Conservation (phyloP, 2,888 invertebrate species). For the Lasioglossum lativentre region DNA sequence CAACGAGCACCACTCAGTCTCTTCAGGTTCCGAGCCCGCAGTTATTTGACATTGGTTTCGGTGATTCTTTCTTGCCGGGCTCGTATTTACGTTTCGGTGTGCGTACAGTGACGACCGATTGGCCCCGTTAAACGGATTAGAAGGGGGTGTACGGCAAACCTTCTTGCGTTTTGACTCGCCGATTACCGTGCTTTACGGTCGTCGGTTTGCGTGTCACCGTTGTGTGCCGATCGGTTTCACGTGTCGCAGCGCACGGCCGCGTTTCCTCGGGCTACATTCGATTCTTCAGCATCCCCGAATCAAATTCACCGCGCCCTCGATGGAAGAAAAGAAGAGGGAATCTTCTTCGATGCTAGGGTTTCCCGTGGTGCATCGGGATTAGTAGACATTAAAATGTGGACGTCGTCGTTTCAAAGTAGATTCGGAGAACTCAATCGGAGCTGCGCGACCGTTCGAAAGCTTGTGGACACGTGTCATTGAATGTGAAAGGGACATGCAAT, state of each 20-base stretch:
- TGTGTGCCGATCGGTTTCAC: conserved; percentile 21
- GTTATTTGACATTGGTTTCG: conserved; percentile 59
- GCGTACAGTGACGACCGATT: conserved; percentile 19
- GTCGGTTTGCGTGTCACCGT: conserved; percentile 21
- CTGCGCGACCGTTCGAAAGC: neutral
- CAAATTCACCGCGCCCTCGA: neutral
- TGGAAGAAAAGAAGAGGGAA: neutral
- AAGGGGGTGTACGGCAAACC: conserved; percentile 32
- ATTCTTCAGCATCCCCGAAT: neutral
- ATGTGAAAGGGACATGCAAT: neutral
- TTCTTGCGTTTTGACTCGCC: conserved; percentile 62
- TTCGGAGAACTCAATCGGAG: neutral
- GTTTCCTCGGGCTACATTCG: conserved; percentile 36
- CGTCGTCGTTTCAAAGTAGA: neutral
- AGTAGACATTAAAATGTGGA: neutral
- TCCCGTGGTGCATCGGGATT: neutral
- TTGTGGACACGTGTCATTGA: conserved; percentile 6
- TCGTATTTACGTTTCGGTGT: conserved; percentile 58
- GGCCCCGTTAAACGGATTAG: conserved; percentile 64
- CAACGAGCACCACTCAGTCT: neutral
- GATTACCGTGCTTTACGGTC: conserved; percentile 4
- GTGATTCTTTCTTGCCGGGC: conserved; percentile 37
- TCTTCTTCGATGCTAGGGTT: neutral
- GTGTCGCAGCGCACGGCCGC: conserved; percentile 30
- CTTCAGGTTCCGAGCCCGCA: conserved; percentile 44